Base-by-base conservation (phyloP, 2,888 invertebrate species). In the Balanococcus diminutus region DNA sequence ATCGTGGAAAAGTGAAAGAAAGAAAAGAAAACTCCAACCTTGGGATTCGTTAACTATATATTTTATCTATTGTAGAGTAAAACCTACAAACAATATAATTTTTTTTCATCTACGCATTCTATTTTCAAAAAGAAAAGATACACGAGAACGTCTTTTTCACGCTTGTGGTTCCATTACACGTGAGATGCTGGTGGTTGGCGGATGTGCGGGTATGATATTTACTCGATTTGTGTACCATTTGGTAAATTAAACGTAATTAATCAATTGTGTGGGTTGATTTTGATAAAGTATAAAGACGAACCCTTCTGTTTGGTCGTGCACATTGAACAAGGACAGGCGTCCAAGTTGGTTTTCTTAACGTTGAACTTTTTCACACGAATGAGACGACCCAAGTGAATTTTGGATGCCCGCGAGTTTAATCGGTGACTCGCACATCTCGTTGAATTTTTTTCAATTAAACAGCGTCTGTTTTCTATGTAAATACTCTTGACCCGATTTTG, bases 191-290 rank as follows among this genome's bases (percentile, higher is more conserved):
- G 22, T 56, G 56, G 56, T 56, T 56, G 22, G 67, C 67, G 67
- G 67, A 67, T 67, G 67, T 67, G 67, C 67, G 67, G 67, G 67
- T 67, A 14, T 16, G 31, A 67, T 56, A n/a, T n/a, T n/a, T n/a
- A 5, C 67, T 25, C 28, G 25, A 67, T 67, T 67, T 67, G 28
- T 28, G 67, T 67, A 67, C 56, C 46, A 67, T 67, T 67, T 67
- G 67, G 67, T 67, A 67, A 67, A 67, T 67, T 67, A 28, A 67
- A 67, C 67, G 67, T 67, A 67, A 67, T 67, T 67, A 67, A 67
- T 67, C 28, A 67, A 67, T 67, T 67, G 28, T 25, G 67, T 67
- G 67, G 28, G 28, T 28, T 11, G 25, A 67, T 28, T 67, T 67
- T 28, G 67, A 28, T 67, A 16, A 67, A 67, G 28, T 9, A 56